These are phyloP conservation scores for Helostoma temminkii DNA, from an alignment of 2,797 vertebrate species.

Conservation along the genomic window DNA sequence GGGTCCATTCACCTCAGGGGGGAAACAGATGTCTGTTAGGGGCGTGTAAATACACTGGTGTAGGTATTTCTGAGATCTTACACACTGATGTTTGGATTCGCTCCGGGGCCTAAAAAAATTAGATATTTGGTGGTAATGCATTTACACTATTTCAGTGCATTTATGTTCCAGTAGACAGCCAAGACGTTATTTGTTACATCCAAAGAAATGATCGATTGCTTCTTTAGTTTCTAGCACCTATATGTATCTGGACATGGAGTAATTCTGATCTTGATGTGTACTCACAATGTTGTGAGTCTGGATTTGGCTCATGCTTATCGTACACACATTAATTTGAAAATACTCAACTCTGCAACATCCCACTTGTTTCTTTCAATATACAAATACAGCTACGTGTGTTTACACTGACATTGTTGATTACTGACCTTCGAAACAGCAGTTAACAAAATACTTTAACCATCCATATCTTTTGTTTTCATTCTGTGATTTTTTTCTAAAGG, in stretches of 20 bases:
- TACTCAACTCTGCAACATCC: not conserved
- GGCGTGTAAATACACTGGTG: slow-evolving; percentile 49
- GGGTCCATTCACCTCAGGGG: slow-evolving; percentile 69
- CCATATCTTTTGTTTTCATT: not conserved
- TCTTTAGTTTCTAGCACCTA: not conserved
- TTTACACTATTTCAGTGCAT: not conserved
- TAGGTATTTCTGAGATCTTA: slow-evolving; percentile 43
- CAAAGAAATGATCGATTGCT: not conserved
- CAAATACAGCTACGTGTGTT: too few relatives aligned
- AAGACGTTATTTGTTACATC: not conserved
- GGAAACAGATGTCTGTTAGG: slow-evolving; percentile 71
- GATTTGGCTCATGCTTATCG: not conserved
- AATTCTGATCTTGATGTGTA: not conserved
- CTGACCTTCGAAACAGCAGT: too few relatives aligned
- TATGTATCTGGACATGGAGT: not conserved
- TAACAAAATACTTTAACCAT: slow-evolving; percentile 4
- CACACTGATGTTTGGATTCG: slow-evolving; percentile 18
- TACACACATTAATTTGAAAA: not conserved
- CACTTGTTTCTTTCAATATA: not conserved
- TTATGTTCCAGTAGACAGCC: not conserved
- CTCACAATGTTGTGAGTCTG: slow-evolving; percentile 12
- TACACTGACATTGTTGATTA: too few relatives aligned
- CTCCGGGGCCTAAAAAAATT: slow-evolving; percentile 3
- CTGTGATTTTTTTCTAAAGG: slow-evolving; percentile 12
- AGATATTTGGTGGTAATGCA: slow-evolving; percentile 9